Conservation (phyloP, 2,888 invertebrate species). For the Acronicta alni region DNA sequence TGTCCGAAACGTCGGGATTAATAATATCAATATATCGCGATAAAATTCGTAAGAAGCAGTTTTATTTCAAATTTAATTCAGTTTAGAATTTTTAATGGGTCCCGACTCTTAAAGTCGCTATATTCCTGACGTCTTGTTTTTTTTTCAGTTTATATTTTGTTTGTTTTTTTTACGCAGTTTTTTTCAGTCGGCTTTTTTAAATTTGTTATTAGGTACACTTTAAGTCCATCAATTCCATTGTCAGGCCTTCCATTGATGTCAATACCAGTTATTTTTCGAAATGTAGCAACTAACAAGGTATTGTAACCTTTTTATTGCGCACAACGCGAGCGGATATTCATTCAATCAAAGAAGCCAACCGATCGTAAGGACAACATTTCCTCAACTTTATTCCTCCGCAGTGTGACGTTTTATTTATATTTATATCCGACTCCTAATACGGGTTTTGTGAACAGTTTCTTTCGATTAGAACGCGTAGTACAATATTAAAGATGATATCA, state of each 20-base stretch:
- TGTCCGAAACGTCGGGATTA: too few relatives aligned
- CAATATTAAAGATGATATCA: conserved; percentile 72
- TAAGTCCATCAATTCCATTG: too few relatives aligned
- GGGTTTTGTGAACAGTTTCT: conserved; percentile 37
- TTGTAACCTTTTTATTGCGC: conserved; percentile 34
- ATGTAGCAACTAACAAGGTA: conserved; percentile 29
- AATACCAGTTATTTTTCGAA: conserved; percentile 8
- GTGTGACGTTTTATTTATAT: conserved; percentile 22
- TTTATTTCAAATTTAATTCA: too few relatives aligned
- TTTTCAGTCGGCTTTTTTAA: too few relatives aligned
- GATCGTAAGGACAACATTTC: conserved; percentile 24
- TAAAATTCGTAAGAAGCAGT: too few relatives aligned
- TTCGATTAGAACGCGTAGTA: conserved; percentile 56
- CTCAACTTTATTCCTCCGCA: conserved; percentile 28
- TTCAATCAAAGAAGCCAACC: conserved; percentile 43
- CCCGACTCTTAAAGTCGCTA: too few relatives aligned
- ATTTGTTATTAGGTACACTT: too few relatives aligned
- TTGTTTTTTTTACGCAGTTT: too few relatives aligned
- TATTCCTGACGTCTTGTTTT: too few relatives aligned
- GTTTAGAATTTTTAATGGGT: too few relatives aligned
- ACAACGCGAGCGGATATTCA: conserved; percentile 32
- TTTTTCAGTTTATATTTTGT: too few relatives aligned
- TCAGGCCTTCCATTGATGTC: not conserved
- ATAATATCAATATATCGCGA: too few relatives aligned
- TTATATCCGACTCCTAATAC: conserved; percentile 27